phyloP scores from a whole-genome alignment of 30 jellyfish, hydroid and myxozoan species.

The Turritopsis dohrnii region DNA sequence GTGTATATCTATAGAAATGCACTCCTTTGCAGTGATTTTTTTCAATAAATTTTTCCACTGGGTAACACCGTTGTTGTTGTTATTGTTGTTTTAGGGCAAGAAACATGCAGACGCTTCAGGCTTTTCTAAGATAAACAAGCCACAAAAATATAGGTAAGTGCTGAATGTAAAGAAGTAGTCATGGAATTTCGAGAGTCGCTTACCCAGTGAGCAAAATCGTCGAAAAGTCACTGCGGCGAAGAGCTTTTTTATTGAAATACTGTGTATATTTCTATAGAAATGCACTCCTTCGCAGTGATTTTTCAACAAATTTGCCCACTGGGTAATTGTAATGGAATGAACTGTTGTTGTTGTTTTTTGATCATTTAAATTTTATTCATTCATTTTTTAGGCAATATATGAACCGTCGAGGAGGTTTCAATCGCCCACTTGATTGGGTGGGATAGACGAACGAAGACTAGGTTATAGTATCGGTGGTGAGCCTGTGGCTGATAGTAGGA shows the following conservation, averaged over 20 bases:
- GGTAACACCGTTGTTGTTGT: background rate
- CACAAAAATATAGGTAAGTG: slow-evolving; percentile 68
- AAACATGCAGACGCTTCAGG: slow-evolving; percentile 71
- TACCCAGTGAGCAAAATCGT: too few relatives aligned
- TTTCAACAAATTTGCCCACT: too few relatives aligned
- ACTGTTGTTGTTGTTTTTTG: background rate
- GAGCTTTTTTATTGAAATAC: too few relatives aligned
- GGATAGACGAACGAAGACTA: background rate
- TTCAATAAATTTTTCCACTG: too few relatives aligned
- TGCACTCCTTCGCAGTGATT: too few relatives aligned
- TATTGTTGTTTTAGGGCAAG: slow-evolving; percentile 27
- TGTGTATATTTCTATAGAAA: too few relatives aligned
- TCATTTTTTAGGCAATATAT: slow-evolving; percentile 68
- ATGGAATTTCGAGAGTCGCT: too few relatives aligned
- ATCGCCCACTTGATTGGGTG: slow-evolving; percentile 83
- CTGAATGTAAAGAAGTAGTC: too few relatives aligned
- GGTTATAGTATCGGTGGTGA: background rate
- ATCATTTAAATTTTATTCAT: too few relatives aligned
- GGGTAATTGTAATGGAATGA: background rate
- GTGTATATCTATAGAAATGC: too few relatives aligned
- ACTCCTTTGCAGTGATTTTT: too few relatives aligned
- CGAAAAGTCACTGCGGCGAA: too few relatives aligned
- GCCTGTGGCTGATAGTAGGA: background rate
- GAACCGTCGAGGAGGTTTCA: slow-evolving; percentile 98
- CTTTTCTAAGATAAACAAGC: slow-evolving; percentile 39